Conservation (phyloP, 2,113 vertebrate species). For the Odobenus rosmarus region DNA sequence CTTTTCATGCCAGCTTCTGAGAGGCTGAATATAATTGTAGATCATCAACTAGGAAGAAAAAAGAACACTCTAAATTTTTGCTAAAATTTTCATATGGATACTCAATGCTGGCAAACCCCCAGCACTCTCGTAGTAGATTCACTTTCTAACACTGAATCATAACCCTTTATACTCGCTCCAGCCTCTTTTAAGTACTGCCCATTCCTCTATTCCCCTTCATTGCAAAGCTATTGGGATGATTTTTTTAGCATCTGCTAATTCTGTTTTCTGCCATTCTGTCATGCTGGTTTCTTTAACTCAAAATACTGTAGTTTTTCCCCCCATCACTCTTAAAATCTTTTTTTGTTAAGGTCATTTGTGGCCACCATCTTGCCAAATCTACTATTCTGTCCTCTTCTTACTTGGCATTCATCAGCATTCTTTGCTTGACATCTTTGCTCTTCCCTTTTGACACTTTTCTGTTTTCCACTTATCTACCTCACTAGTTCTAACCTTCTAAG, state of each 20-base stretch:
- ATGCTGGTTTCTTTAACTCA: not conserved
- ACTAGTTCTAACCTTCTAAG: not conserved
- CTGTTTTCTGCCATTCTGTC: not conserved
- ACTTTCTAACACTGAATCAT: not conserved
- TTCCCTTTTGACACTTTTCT: not conserved
- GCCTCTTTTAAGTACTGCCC: not conserved
- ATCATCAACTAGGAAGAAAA: not conserved
- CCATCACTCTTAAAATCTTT: not conserved
- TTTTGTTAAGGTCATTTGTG: not conserved
- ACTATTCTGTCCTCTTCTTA: not conserved
- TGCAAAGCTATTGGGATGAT: not conserved
- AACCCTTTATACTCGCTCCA: not conserved
- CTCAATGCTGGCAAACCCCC: not conserved
- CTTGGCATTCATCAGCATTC: not conserved
- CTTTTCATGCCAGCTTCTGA: not conserved
- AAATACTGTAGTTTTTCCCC: accelerated
- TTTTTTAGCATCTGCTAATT: not conserved
- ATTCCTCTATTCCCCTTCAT: not conserved
- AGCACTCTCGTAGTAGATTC: not conserved
- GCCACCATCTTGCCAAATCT: not conserved
- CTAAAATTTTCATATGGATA: not conserved
- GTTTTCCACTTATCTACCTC: not conserved
- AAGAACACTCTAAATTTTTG: not conserved
- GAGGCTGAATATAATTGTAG: not conserved
- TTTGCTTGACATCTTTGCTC: not conserved